Evolutionary conservation across 1,140 invertebrate genomes (phyloP), one percentile per base, ranked within the genome.

Genomic region (Cydia splendana): DNA sequence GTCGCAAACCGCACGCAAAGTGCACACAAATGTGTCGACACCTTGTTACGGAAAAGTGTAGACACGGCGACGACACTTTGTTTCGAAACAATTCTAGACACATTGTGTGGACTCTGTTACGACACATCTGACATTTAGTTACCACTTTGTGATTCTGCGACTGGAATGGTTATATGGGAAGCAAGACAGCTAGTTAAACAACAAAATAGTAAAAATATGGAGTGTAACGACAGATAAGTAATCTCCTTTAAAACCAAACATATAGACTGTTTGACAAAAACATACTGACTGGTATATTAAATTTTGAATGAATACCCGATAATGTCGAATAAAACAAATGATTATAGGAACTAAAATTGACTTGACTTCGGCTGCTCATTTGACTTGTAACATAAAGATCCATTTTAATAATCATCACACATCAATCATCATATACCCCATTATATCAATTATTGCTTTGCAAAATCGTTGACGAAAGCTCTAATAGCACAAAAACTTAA

Each of bases 221-320:
- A 53, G n/a, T 53, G 15, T 53, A n/a, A 48, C 2, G 10, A 13
- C 12, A 13, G 42, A 45, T 34, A 34, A 34, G 9, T 42, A 12
- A 15, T 15, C 45, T 48, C 45, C 2, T 0, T 48, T 48, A 48
- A 48, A 48, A 48, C 9, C 9, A 24, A 24, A 45, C n/a, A n/a
- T n/a, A n/a, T n/a, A n/a, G n/a, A n/a, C n/a, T n/a, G n/a, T n/a
- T n/a, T n/a, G n/a, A n/a, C n/a, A n/a, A n/a, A n/a, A n/a, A n/a
- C n/a, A n/a, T n/a, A n/a, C n/a, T n/a, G n/a, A n/a, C n/a, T n/a
- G n/a, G n/a, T n/a, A 42, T 42, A 15, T 57, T 7, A 18, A 57
- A 57, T 7, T 57, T 57, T 57, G 74, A 34, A 79, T 79, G 75
- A 79, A 75, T 79, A 71, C 24, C 48, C 38, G 34, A 76, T 24